Evolutionary conservation across 2,113 vertebrate genomes (phyloP), one percentile per base, ranked within the genome.

Genomic region (Dendropsophus ebraccatus): DNA sequence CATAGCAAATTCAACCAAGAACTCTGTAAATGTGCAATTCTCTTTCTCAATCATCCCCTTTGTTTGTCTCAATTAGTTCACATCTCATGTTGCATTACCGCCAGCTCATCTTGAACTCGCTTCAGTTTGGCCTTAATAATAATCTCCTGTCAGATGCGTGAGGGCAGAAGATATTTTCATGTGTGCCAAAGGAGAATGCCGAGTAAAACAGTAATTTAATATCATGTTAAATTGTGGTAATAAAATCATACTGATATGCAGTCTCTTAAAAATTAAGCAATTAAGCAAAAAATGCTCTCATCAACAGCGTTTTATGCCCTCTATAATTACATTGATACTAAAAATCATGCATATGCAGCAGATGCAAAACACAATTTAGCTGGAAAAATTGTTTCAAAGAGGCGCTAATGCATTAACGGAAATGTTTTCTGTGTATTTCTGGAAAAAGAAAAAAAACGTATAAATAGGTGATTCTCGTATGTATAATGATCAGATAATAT

Each of bases 261-360:
- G 84, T 80, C 76, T 67, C 84, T 70, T 86, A 86, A 86, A 86
- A 86, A 86, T 86, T 86, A 79, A 86, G 84, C 84, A 80, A 86
- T 86, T 86, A 86, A 69, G 78, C 62, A 79, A 86, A 86, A 86
- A 86, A 86, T 81, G 84, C 84, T 79, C 84, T 86, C 84, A 86
- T 86, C 76, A 86, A 86, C 84, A 86, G 47, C 84, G 73, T 86
- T 86, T 86, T 86, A 86, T 86, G 84, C 76, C 76, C 84, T 86
- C 84, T 86, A 86, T 86, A 86, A 80, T 86, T 86, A 86, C 76
- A 81, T 41, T 80, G 84, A 86, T 86, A 86, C 62, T 86, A 86
- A 86, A 80, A 86, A 80, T 80, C 84, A 81, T 86, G 84, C 84
- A 86, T 72, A 86, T 80, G 76, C 84, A 79, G 84, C 84, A 86